Evolutionary conservation across 2,888 invertebrate genomes (phyloP).

Genomic region (Sthenelais limicola): DNA sequence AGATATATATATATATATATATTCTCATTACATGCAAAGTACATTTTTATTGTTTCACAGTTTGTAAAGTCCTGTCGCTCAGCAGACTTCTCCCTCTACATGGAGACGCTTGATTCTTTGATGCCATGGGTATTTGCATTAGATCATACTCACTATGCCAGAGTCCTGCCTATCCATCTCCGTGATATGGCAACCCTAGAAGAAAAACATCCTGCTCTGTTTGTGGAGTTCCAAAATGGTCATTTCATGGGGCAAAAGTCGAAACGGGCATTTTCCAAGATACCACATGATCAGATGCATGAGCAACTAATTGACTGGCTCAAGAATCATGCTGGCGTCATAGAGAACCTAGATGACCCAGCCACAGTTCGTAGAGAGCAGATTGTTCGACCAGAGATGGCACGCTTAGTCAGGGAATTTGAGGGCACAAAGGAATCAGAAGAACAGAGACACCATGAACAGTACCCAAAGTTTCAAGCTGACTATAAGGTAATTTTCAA

Average conservation of each 20-base stretch:
- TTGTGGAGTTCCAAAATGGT: conserved; percentile 39
- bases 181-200: conserved; percentile 36
- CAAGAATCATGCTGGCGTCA: conserved; percentile 44
- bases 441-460: conserved; percentile 44
- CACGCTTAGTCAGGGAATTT: conserved; percentile 44
- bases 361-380: conserved; percentile 41
- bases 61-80: conserved; percentile 39
- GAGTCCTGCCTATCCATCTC: conserved; percentile 29
- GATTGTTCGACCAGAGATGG: conserved; percentile 43
- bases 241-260: conserved; percentile 41
- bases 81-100: too few relatives aligned
- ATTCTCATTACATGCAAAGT: too few relatives aligned
- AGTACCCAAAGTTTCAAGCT: conserved; percentile 41
- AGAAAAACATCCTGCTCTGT: conserved; percentile 36
- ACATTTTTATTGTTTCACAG: conserved; percentile 18
- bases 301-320: conserved; percentile 45
- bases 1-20: too few relatives aligned
- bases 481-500: conserved; percentile 44
- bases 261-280: conserved; percentile 35
- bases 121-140: conserved; percentile 40
- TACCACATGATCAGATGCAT: conserved; percentile 45
- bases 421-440: conserved; percentile 43
- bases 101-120: conserved; percentile 32
- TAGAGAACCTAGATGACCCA: conserved; percentile 44
- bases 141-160: conserved; percentile 37